Percentiles rank a stretch among this genome's conserved stretches.
Evolutionary conservation across 2,888 invertebrate species (phyloP).

Genomic region (Acleris holmiana): DNA sequence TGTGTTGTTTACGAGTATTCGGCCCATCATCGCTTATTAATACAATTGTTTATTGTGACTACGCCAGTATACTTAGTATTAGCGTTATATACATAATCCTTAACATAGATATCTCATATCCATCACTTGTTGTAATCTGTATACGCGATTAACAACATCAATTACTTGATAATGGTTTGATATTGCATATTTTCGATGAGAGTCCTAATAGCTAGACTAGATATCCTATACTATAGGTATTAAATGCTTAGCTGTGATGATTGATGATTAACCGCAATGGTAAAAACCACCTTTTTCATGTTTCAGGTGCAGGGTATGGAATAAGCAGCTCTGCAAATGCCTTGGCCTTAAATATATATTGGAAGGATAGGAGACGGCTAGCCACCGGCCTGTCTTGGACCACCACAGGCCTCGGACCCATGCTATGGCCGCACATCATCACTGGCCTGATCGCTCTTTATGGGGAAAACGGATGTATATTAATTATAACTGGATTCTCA

Average conservation of each 20-base stretch:
- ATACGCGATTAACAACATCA: neutral
- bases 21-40: too few relatives aligned
- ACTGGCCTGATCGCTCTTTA: conserved; percentile 85
- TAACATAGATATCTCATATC: conserved; percentile 22
- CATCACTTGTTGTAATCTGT: neutral
- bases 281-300: neutral
- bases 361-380: conserved; percentile 87
- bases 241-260: too few relatives aligned
- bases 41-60: too few relatives aligned
- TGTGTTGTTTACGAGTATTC: too few relatives aligned
- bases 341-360: conserved; percentile 89
- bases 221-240: too few relatives aligned
- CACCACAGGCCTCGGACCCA: conserved; percentile 89
- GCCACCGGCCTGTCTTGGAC: conserved; percentile 90
- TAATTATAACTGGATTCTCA: conserved; percentile 87
- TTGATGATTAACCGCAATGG: too few relatives aligned
- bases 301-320: conserved; percentile 86
- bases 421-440: conserved; percentile 89
- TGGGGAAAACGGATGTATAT: conserved; percentile 87
- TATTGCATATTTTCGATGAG: too few relatives aligned
- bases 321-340: conserved; percentile 88
- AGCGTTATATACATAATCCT: conserved; percentile 1
- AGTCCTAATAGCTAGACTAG: too few relatives aligned
- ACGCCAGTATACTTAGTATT: too few relatives aligned
- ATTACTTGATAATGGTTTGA: neutral